Evolutionary conservation across 2,888 invertebrate species (phyloP).

Genomic region (Drosophila emarginata): DNA sequence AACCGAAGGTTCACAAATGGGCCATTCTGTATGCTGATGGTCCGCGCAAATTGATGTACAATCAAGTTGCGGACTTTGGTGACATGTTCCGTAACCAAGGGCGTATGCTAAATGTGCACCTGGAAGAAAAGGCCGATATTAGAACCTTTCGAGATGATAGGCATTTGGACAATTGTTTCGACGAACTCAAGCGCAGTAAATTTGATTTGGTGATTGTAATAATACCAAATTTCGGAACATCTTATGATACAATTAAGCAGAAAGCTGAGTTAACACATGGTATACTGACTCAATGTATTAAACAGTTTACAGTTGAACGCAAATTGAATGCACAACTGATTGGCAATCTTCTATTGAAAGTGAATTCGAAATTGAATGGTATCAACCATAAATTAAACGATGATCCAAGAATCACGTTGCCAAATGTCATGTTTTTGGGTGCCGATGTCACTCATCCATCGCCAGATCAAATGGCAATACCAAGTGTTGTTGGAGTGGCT

Average conservation of each 20-base stretch:
- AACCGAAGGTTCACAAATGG: slow-evolving; percentile 65
- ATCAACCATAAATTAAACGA: slow-evolving; percentile 86
- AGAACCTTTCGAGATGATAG: slow-evolving; percentile 41
- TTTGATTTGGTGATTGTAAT: slow-evolving; percentile 86
- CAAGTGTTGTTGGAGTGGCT: slow-evolving; percentile 89
- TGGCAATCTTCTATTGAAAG: slow-evolving; percentile 88
- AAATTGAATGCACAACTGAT: slow-evolving; percentile 85
- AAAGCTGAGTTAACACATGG: slow-evolving; percentile 87
- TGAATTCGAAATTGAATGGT: slow-evolving; percentile 93
- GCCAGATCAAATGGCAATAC: slow-evolving; percentile 86
- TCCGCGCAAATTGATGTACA: slow-evolving; percentile 31
- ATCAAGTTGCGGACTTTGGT: slow-evolving; percentile 32
- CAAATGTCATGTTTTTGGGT: slow-evolving; percentile 87
- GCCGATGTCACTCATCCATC: slow-evolving; percentile 97
- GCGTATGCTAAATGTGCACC: slow-evolving; percentile 36
- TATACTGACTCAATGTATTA: slow-evolving; percentile 89
- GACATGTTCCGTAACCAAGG: slow-evolving; percentile 27
- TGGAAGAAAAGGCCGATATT: slow-evolving; percentile 48
- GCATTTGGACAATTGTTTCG: slow-evolving; percentile 53
- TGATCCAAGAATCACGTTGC: slow-evolving; percentile 34
- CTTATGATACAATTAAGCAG: slow-evolving; percentile 85
- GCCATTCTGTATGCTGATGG: slow-evolving; percentile 59
- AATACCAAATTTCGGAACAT: slow-evolving; percentile 83
- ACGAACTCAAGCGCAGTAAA: slow-evolving; percentile 59
- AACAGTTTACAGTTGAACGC: slow-evolving; percentile 83